Evolutionary conservation across 1,140 invertebrate species (phyloP).

Genomic region (Melanaphis sacchari): DNA sequence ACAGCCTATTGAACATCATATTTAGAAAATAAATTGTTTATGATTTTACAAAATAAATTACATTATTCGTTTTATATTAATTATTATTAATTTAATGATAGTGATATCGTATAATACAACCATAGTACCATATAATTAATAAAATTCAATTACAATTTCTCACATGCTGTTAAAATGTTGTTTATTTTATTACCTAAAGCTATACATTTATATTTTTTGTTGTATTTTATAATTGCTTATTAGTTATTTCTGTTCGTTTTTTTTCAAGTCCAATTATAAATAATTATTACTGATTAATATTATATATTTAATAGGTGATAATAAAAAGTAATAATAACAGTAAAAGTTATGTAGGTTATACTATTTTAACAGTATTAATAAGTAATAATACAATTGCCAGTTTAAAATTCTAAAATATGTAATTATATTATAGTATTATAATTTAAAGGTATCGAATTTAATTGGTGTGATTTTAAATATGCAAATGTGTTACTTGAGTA

Average conservation of each 20-base stretch:
- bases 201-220: not conserved
- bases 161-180: not conserved
- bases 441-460: too few species aligned
- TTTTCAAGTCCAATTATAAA: not conserved
- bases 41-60: not conserved
- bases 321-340: not conserved
- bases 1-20: not conserved
- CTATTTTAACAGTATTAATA: not conserved
- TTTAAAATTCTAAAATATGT: not conserved
- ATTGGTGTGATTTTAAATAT: not conserved
- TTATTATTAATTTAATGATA: not conserved
- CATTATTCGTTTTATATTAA: not conserved
- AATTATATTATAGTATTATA: not conserved
- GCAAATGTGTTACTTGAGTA: not conserved
- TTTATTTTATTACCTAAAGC: constrained; percentile 15
- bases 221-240: not conserved
- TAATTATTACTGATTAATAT: not conserved
- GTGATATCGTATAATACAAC: not conserved
- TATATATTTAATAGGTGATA: not conserved
- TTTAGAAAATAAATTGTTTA: not conserved
- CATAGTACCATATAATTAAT: not conserved
- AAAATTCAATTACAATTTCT: not conserved
- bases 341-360: not conserved
- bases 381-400: not conserved
- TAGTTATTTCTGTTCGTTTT: not conserved